Evolutionary conservation across 2,113 vertebrate genomes (phyloP), one percentile per base, ranked within the genome.

Genomic region (Zosterops pallidus): DNA sequence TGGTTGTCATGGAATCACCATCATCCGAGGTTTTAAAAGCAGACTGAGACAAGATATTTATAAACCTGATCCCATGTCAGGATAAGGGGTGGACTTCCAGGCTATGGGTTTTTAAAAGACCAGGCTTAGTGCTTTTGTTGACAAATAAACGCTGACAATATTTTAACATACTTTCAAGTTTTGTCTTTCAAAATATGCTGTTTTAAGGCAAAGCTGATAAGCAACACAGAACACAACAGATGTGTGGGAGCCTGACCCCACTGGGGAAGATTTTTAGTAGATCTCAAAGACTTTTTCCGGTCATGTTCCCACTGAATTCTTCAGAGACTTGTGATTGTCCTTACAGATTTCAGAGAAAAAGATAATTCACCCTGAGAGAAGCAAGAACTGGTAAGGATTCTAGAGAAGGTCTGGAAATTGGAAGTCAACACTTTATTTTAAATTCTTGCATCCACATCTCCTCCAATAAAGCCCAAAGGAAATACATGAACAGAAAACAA

Each of bases 361-460:
- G 2, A 13, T 9, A 59, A 39, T 46, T 92, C 5, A 63, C 37
- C 15, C 39, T 60, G 33, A 68, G 7, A 76, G 50, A 79, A 84
- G 7, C 4, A 85, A 41, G 50, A 65, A 7, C 13, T 8, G 10
- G 14, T 85, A 37, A 91, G 62, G 41, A 65, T 62, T 37, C 39
- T 83, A 62, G n/a, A 42, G 14, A 19, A 87, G 53, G 7, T 52
- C 24, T 62, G 21, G 46, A 85, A 62, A 64, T 3, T 33, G 5
- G 39, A 93, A 95, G 79, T 46, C 12, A 81, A 28, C 9, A 47
- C 31, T 89, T 81, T 16, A 47, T 39, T 95, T 83, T 62, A 56
- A 95, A 85, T 26, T 35, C 53, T 46, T 39, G 6, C 5, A 35
- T 79, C 76, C 18, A 56, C 1, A 5, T 81, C 26, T 89, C 15